Percentiles rank a stretch among this genome's conserved stretches.
phyloP scores from a whole-genome alignment of 2,113 vertebrate genomes.

The Megaleporinus macrocephalus region DNA sequence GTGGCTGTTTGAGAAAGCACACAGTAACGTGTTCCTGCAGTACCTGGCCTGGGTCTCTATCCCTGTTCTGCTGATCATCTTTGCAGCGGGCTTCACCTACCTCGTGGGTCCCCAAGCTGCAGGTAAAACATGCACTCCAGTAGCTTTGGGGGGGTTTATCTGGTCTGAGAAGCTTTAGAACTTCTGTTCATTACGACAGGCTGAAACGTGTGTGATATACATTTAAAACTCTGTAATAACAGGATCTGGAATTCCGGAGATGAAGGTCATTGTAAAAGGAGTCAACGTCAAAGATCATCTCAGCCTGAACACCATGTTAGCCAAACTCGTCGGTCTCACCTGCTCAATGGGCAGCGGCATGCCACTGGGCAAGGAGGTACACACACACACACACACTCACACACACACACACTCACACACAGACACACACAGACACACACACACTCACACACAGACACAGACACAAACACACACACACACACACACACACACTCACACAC shows the following conservation, averaged over 20 bases:
- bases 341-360: constrained; percentile 42
- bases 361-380: constrained; percentile 50
- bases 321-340: constrained; percentile 42
- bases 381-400: background rate
- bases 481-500: too few species aligned
- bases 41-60: constrained; percentile 45
- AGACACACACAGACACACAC: background rate
- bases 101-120: constrained; percentile 36
- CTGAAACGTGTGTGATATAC: too few species aligned
- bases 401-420: constrained; percentile 8
- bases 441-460: background rate
- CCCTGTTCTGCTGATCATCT: constrained; percentile 41
- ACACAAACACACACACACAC: too few species aligned
- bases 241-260: constrained; percentile 50
- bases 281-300: constrained; percentile 36
- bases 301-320: constrained; percentile 39
- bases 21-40: constrained; percentile 44
- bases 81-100: constrained; percentile 23
- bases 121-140: constrained; percentile 29
- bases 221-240: too few species aligned
- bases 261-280: constrained; percentile 32
- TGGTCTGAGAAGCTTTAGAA: too few species aligned
- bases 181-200: too few species aligned
- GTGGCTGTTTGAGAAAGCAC: constrained; percentile 26
- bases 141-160: too few species aligned